phyloP scores from a whole-genome alignment of 2,113 vertebrate genomes.

The Anseranas semipalmata region DNA sequence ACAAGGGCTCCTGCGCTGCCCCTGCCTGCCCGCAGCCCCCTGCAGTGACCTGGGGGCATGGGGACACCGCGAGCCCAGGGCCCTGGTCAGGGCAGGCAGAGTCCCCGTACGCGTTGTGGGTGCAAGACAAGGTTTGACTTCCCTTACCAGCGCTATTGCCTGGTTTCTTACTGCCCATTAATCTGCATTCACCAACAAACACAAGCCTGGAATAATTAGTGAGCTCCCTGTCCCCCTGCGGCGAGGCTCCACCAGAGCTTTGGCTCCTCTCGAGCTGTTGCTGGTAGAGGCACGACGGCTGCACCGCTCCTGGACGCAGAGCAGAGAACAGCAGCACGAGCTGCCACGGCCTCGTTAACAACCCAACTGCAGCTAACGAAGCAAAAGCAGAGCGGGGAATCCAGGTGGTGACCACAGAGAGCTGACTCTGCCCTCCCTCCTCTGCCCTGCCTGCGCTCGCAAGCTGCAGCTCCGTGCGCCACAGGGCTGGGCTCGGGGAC shows the following conservation, averaged over 20 bases:
- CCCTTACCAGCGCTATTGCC: background rate
- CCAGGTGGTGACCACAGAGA: background rate
- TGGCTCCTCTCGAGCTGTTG: background rate
- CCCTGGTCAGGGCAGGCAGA: background rate
- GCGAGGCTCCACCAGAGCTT: background rate
- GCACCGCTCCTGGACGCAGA: rapidly evolving
- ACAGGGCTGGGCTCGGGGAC: background rate
- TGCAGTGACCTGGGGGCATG: too few relatives aligned
- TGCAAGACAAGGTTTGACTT: background rate
- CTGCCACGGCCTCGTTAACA: background rate
- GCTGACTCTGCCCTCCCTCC: background rate
- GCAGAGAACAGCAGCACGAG: background rate
- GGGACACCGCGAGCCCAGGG: too few relatives aligned
- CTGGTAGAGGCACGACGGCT: background rate
- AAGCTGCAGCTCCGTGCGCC: background rate
- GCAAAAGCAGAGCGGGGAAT: background rate
- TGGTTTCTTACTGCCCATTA: background rate
- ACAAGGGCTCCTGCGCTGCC: background rate
- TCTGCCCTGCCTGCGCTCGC: background rate
- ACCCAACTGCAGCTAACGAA: background rate
- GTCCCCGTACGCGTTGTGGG: rapidly evolving
- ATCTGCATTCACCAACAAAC: background rate
- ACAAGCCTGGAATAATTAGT: background rate
- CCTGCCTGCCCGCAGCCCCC: too few relatives aligned
- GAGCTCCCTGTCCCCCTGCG: rapidly evolving